phyloP scores from a whole-genome alignment of 1,140 invertebrate genomes.

The Nebria ingens region DNA sequence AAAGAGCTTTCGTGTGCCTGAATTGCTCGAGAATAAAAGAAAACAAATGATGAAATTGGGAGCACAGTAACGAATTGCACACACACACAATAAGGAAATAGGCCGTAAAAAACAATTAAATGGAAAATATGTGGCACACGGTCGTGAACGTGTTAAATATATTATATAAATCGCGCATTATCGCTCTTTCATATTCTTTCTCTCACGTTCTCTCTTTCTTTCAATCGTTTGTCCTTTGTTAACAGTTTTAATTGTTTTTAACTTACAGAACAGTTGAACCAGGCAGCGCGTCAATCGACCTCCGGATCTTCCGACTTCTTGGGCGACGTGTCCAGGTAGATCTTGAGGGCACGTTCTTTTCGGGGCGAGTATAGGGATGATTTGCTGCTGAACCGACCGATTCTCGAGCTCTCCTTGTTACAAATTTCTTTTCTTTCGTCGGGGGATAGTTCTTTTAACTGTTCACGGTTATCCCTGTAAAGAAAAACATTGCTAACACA shows the following conservation, averaged over 20 bases:
- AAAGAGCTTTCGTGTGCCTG: too few species aligned
- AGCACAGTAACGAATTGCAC: too few species aligned
- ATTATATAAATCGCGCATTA: too few species aligned
- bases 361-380: conserved; percentile 39
- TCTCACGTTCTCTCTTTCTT: not conserved
- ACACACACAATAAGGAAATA: too few species aligned
- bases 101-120: not conserved
- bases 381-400: conserved; percentile 30
- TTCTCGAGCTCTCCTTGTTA: conserved; percentile 45
- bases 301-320: conserved; percentile 27
- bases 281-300: conserved; percentile 28
- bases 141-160: not conserved
- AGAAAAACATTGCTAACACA: too few species aligned
- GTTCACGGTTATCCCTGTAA: conserved; percentile 53
- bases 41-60: too few species aligned
- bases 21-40: too few species aligned
- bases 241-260: not conserved
- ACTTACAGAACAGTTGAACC: not conserved
- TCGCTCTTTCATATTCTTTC: too few species aligned
- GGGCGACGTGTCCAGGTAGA: conserved; percentile 50
- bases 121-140: not conserved
- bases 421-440: conserved; percentile 52
- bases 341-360: conserved; percentile 62
- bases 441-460: conserved; percentile 43
- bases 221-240: not conserved